Base-by-base conservation (phyloP, 2,113 vertebrate species). In the Ochotona curzoniae region DNA sequence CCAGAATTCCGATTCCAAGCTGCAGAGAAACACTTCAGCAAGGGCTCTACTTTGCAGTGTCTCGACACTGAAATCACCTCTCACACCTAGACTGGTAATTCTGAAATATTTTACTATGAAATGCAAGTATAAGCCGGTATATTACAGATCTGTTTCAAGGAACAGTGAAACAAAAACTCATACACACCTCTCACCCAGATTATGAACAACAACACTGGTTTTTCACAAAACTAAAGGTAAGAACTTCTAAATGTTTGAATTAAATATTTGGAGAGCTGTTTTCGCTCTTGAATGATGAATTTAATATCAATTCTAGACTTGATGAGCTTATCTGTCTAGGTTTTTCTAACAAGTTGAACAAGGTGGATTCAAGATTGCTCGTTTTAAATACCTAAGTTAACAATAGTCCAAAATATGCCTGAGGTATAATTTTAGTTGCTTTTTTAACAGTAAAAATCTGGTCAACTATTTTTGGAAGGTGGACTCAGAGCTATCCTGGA, bases 351-450 rank as follows among this genome's bases (percentile, higher is more conserved):
- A 14, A 75, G 30, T 20, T 35, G 47, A 91, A 32, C 89, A 73
- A 90, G 35, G 32, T 87, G 54, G 44, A n/a, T 47, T 70, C 15
- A n/a, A 94, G 87, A 73, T 32, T 35, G 67, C 20, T 51, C 35
- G 83, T 86, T 87, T 92, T 23, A 90, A 94, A 67, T 11, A 14
- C 23, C 26, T 61, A 60, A 85, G 63, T 80, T 71, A 51, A 89
- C 76, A 80, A 66, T 32, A 25, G 7, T n/a, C 76, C 74, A 47
- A 87, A 49, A 90, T 73, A 66, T 14, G 70, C 15, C 3, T 61
- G 54, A 32, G 61, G 57, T 49, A 61, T 10, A 30, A 28, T 44
- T 92, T n/a, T 14, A 49, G 57, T 60, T 83, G 4, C 5, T 23
- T 76, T 83, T 69, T 20, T 51, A 60, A 32, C 0, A 66, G 21